Conservation (phyloP, 2,113 vertebrate genomes). For the Istiophorus platypterus region DNA sequence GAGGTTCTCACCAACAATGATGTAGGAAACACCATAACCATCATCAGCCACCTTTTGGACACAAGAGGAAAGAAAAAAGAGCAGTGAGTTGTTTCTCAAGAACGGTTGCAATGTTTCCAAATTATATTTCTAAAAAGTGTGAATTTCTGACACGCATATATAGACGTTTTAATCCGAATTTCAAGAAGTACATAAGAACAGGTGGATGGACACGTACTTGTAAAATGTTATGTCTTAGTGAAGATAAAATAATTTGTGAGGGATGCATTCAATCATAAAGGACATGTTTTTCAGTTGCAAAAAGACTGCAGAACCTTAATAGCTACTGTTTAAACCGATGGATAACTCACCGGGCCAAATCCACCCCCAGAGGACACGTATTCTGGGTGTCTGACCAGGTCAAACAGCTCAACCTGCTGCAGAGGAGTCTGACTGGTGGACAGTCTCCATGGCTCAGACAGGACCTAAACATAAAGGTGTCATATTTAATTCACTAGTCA, state of each 20-base stretch:
- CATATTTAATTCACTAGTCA: background rate
- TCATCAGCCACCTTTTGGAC: conserved; percentile 93
- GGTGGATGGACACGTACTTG: background rate
- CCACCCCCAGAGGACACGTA: conserved; percentile 92
- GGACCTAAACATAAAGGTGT: conserved; percentile 84
- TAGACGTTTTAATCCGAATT: background rate
- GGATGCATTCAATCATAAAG: background rate
- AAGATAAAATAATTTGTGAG: background rate
- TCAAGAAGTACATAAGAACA: background rate
- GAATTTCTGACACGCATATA: background rate
- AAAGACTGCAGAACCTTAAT: background rate
- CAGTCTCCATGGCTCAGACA: conserved; percentile 96
- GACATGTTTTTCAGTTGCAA: background rate
- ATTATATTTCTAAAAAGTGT: background rate
- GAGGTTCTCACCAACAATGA: conserved; percentile 90
- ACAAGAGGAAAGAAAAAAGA: background rate
- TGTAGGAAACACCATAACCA: conserved; percentile 97
- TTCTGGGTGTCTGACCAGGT: conserved; percentile 90
- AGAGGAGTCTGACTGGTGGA: conserved; percentile 98
- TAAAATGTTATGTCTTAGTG: background rate
- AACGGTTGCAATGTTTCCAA: background rate
- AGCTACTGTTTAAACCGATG: background rate
- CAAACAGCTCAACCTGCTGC: conserved; percentile 90
- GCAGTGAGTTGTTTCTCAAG: background rate
- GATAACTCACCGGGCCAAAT: conserved; percentile 92